phyloP scores from a whole-genome alignment of 2,797 vertebrate species.

The Halcyon smyrnensis region DNA sequence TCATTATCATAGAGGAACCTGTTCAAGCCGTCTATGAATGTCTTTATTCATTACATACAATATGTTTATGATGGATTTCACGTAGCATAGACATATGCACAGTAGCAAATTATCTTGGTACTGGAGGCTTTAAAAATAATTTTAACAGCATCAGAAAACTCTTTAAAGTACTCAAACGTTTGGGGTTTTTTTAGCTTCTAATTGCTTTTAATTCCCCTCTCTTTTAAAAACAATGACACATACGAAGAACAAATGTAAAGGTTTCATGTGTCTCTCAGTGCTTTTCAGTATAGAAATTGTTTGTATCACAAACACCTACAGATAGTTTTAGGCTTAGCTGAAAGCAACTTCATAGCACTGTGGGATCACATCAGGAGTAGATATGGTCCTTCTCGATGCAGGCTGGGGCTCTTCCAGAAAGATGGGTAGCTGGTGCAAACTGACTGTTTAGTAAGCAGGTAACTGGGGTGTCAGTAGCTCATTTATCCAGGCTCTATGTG shows the following conservation, averaged over 20 bases:
- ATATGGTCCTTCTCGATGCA: background rate
- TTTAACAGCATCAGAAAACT: slow-evolving; percentile 52
- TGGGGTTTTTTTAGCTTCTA: background rate
- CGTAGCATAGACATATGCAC: background rate
- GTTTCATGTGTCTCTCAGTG: background rate
- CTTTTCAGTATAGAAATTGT: background rate
- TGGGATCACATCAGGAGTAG: background rate
- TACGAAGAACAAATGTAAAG: background rate
- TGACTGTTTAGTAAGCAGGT: background rate
- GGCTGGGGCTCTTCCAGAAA: background rate
- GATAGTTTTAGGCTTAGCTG: background rate
- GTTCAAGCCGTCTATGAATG: background rate
- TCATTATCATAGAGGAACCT: background rate
- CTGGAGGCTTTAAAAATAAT: slow-evolving; percentile 21
- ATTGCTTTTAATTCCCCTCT: background rate
- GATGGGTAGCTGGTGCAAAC: background rate
- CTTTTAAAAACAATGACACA: background rate
- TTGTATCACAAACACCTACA: background rate
- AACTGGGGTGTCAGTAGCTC: too few relatives aligned
- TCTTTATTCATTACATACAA: background rate
- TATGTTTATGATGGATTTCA: background rate
- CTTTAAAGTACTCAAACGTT: background rate
- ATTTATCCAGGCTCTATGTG: background rate
- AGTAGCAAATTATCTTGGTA: slow-evolving; percentile 32
- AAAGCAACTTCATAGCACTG: background rate